Evolutionary conservation across 2,888 invertebrate genomes (phyloP).

Genomic region (Drosophila mayaguana): DNA sequence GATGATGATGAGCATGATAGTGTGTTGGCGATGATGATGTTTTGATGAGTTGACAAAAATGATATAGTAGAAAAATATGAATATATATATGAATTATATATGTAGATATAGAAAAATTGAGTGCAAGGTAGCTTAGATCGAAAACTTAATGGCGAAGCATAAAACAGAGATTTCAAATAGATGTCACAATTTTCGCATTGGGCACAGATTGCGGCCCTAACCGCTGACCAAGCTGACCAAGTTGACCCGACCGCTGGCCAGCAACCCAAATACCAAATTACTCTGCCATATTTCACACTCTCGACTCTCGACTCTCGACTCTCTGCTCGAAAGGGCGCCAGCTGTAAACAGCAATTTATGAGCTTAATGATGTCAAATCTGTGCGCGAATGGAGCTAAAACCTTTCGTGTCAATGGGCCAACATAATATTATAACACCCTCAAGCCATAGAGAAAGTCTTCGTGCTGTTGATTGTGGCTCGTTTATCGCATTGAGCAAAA

Average conservation of each 20-base stretch:
- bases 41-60: constrained; percentile 39
- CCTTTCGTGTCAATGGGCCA: constrained; percentile 70
- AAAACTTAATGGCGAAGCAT: constrained; percentile 15
- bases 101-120: constrained; percentile 25
- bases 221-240: constrained; percentile 54
- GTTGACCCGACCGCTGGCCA: constrained; percentile 36
- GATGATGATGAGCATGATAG: constrained; percentile 17
- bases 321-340: constrained; percentile 19
- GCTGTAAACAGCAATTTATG: constrained; percentile 49
- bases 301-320: constrained; percentile 33
- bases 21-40: constrained; percentile 32
- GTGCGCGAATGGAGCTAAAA: constrained; percentile 32
- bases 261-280: constrained; percentile 60
- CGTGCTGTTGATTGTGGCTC: constrained; percentile 30
- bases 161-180: constrained; percentile 20
- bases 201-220: constrained; percentile 41
- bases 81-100: constrained; percentile 21
- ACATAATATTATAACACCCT: constrained; percentile 60
- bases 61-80: constrained; percentile 42
- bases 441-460: constrained; percentile 67
- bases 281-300: constrained; percentile 73
- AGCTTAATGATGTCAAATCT: constrained; percentile 68
- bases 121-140: constrained; percentile 50
- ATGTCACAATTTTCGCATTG: constrained; percentile 66
- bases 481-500: constrained; percentile 53